These are phyloP conservation scores for Epinotia ramella DNA, from an alignment of 2,888 invertebrate genomes.

Conservation along the genomic window DNA sequence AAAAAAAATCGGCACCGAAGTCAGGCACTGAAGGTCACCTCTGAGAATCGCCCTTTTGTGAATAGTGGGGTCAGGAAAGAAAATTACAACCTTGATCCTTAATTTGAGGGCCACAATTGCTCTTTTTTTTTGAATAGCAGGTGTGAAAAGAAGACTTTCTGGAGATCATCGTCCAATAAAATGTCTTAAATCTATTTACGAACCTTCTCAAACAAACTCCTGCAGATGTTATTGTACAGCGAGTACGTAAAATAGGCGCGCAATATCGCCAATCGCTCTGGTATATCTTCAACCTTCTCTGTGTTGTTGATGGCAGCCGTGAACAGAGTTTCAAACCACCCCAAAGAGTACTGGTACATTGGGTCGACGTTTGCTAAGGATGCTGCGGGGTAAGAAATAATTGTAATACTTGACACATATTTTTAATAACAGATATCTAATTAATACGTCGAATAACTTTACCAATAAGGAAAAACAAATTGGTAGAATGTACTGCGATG, in stretches of 20 bases:
- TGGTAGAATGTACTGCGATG: conserved; percentile 95
- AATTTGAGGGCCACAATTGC: too few species aligned
- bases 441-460: conserved; percentile 48
- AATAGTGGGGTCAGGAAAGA: too few species aligned
- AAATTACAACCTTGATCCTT: too few species aligned
- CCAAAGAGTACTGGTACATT: conserved; percentile 98
- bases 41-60: too few species aligned
- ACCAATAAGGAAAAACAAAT: conserved; percentile 96
- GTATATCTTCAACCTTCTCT: conserved; percentile 92
- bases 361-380: conserved; percentile 97
- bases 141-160: background rate
- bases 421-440: background rate
- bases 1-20: too few species aligned
- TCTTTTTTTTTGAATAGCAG: too few species aligned
- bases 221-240: conserved; percentile 95
- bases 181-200: background rate
- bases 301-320: conserved; percentile 94
- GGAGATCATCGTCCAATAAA: background rate
- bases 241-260: conserved; percentile 94
- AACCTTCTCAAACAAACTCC: conserved; percentile 97
- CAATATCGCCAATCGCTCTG: conserved; percentile 89
- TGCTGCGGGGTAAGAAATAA: conserved; percentile 75
- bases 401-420: conserved; percentile 23
- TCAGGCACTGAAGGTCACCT: too few species aligned
- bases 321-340: conserved; percentile 97